Percentiles rank a stretch among this genome's conserved stretches.
phyloP scores from a whole-genome alignment of 1,140 invertebrate genomes.

The Drosophila rhopaloa region DNA sequence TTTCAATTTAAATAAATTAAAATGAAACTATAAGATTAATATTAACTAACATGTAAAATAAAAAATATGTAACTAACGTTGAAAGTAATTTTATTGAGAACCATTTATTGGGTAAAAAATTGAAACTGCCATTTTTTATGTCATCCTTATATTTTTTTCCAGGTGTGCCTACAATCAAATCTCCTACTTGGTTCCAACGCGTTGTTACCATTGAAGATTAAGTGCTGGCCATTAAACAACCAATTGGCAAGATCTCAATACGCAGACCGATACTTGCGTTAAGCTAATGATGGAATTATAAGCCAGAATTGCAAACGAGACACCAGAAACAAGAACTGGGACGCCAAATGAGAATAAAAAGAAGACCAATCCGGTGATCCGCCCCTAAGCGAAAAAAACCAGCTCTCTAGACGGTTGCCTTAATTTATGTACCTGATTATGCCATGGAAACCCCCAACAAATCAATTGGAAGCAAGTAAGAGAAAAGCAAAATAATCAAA shows the following conservation, averaged over 20 bases:
- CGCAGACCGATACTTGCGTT: slow-evolving; percentile 22
- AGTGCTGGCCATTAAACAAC: slow-evolving; percentile 50
- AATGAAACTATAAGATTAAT: not conserved
- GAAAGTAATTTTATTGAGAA: too few relatives aligned
- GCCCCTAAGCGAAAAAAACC: slow-evolving; percentile 44
- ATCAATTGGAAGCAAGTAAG: slow-evolving; percentile 62
- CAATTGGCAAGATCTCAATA: slow-evolving; percentile 20
- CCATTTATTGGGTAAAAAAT: too few relatives aligned
- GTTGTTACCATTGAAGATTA: slow-evolving; percentile 33
- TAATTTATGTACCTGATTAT: slow-evolving; percentile 76
- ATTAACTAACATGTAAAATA: not conserved
- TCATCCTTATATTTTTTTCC: not conserved
- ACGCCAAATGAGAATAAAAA: not conserved
- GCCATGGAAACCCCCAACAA: slow-evolving; percentile 51
- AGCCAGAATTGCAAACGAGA: slow-evolving; percentile 26
- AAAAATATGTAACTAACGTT: too few relatives aligned
- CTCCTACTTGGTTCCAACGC: slow-evolving; percentile 12
- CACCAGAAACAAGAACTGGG: slow-evolving; percentile 21
- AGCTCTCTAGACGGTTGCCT: slow-evolving; percentile 17
- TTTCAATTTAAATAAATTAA: not conserved
- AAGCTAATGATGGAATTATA: slow-evolving; percentile 68
- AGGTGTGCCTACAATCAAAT: not conserved
- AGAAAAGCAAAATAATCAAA: slow-evolving; percentile 46
- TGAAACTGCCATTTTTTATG: too few relatives aligned
- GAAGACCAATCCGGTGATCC: slow-evolving; percentile 24